Percentiles rank a stretch among this genome's conserved stretches.
Evolutionary conservation across 2,113 vertebrate genomes (phyloP).

Genomic region (Apodemus speciosus): DNA sequence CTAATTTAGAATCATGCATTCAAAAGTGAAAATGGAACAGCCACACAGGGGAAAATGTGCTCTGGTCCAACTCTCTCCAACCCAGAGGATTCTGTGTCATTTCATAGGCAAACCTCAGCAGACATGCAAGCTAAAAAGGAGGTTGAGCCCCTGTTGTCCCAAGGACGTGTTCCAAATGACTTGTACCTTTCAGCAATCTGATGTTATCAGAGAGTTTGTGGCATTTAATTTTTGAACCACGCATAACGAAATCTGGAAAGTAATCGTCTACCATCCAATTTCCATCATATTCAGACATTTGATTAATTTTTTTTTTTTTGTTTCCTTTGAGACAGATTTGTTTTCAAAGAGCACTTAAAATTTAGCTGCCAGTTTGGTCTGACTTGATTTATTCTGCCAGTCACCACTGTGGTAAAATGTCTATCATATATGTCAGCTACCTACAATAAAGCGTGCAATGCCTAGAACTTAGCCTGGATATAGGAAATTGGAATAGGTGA

Average conservation of each 20-base stretch:
- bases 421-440: conserved; percentile 9
- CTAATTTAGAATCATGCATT: conserved; percentile 35
- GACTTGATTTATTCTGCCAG: conserved; percentile 39
- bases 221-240: conserved; percentile 33
- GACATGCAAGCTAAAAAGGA: not conserved
- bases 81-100: conserved; percentile 18
- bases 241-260: conserved; percentile 39
- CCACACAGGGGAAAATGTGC: conserved; percentile 44
- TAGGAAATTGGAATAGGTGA: not conserved
- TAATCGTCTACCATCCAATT: not conserved
- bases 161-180: conserved; percentile 30
- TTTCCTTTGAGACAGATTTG: conserved; percentile 57
- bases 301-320: conserved; percentile 17
- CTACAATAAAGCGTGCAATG: not conserved
- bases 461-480: not conserved
- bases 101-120: conserved; percentile 32
- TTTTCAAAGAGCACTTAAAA: conserved; percentile 58
- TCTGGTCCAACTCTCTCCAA: not conserved
- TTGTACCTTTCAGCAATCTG: conserved; percentile 33
- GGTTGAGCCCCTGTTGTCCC: not conserved
- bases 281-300: conserved; percentile 25
- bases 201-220: conserved; percentile 68
- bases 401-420: not conserved
- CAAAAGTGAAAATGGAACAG: conserved; percentile 17
- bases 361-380: conserved; percentile 41